Evolutionary conservation across 2,888 invertebrate genomes (phyloP), one percentile per base, ranked within the genome.

Genomic region (Heterodera filipjevi): DNA sequence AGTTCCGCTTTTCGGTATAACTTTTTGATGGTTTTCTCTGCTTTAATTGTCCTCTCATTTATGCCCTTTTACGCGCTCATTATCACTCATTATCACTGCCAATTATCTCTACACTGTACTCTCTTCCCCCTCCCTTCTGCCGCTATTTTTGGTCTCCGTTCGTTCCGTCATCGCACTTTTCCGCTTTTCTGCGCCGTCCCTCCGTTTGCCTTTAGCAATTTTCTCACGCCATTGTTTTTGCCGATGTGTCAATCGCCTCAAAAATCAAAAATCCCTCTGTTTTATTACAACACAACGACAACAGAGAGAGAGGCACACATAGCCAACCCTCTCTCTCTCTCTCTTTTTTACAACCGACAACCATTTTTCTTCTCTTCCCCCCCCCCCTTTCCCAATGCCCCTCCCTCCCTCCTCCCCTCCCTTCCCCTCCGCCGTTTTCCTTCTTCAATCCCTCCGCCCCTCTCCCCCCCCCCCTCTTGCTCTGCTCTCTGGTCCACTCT

Each of bases 261-360:
- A 59, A 59, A 59, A 49, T 49, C 46, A n/a, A 59, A 59, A 59
- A 59, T 59, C n/a, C 59, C n/a, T 49, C 59, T 59, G 59, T 22
- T n/a, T 59, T 59, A 59, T 19, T 19, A 59, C 59, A 59, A n/a
- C 59, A 59, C 59, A 2, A 59, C 59, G 1, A 49, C 46, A 12
- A 49, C 16, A 12, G 19, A n/a, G n/a, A n/a, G n/a, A n/a, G n/a
- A n/a, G n/a, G n/a, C n/a, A n/a, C 46, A 49, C 46, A 49, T 49
- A 49, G 16, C 46, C 10, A 3, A 6, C 39, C 10, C 39, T 39
- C 39, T 39, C 39, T 39, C 39, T 39, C 39, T 10, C 39, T 39
- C 39, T 49, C 14, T n/a, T 59, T 59, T 59, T 59, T 59, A 59
- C 59, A 59, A 59, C 59, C 59, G 59, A 59, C 59, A 59, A 59